Percentiles rank a stretch among this genome's conserved stretches.
Conservation (phyloP, 1,140 invertebrate species). For the Cheumatopsyche charites region DNA sequence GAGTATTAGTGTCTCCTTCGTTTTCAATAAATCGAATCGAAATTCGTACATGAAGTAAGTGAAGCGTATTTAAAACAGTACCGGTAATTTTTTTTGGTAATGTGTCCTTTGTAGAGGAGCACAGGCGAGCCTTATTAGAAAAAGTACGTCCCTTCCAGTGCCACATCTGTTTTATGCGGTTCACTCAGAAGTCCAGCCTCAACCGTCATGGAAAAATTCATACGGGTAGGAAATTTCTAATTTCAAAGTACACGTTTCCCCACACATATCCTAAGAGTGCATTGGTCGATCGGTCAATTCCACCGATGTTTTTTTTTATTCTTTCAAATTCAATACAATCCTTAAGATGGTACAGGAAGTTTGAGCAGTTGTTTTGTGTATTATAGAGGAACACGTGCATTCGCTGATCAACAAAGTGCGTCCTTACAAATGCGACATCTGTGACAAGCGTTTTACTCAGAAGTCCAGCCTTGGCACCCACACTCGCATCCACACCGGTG, state of each 20-base stretch:
- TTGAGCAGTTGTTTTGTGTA: slow-evolving; percentile 43
- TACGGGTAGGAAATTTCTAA: slow-evolving; percentile 59
- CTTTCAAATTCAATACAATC: too few relatives aligned
- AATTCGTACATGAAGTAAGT: slow-evolving; percentile 47
- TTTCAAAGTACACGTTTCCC: neutral
- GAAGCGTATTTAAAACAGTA: neutral
- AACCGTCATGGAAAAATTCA: slow-evolving; percentile 64
- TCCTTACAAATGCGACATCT: slow-evolving; percentile 79
- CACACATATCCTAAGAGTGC: slow-evolving; percentile 29
- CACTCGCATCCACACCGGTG: slow-evolving; percentile 81
- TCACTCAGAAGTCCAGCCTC: slow-evolving; percentile 66
- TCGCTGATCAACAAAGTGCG: slow-evolving; percentile 68
- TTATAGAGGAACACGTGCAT: slow-evolving; percentile 65
- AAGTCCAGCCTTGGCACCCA: slow-evolving; percentile 83
- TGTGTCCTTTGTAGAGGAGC: slow-evolving; percentile 63
- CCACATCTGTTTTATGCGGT: slow-evolving; percentile 67
- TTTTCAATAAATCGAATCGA: slow-evolving; percentile 53
- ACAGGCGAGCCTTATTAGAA: slow-evolving; percentile 65
- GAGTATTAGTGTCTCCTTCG: slow-evolving; percentile 37
- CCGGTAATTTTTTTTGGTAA: slow-evolving; percentile 44
- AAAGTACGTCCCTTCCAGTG: slow-evolving; percentile 69
- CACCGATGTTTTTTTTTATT: neutral
- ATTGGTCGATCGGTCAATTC: slow-evolving; percentile 31
- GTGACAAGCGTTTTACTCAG: slow-evolving; percentile 77
- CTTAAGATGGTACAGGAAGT: slow-evolving; percentile 26